Evolutionary conservation across 2,113 vertebrate species (phyloP).

Genomic region (Gymnocephalus cernua): DNA sequence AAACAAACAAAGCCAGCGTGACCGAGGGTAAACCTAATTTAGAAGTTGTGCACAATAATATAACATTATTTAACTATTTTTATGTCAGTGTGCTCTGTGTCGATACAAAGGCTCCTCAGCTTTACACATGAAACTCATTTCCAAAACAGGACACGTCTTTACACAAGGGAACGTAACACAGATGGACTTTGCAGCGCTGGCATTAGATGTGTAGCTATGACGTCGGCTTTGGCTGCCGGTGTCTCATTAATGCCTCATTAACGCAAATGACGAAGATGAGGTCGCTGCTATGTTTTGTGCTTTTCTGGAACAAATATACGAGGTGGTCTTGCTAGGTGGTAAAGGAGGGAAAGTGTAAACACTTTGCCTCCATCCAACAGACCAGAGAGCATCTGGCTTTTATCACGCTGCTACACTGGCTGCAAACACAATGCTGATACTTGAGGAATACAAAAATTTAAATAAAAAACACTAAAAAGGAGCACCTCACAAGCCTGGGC

Average conservation of each 20-base stretch:
- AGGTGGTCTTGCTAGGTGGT: background rate
- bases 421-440: background rate
- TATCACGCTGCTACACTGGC: background rate
- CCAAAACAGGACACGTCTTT: background rate
- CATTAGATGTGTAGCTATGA: background rate
- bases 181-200: conserved; percentile 9
- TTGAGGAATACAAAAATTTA: background rate
- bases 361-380: background rate
- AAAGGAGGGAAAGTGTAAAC: background rate
- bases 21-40: too few relatives aligned
- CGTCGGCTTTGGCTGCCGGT: background rate
- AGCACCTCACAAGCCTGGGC: background rate
- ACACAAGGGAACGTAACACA: background rate
- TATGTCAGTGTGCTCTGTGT: background rate
- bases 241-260: conserved; percentile 7
- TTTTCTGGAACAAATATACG: background rate
- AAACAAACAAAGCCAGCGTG: too few relatives aligned
- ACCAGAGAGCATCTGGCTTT: conserved; percentile 2
- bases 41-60: background rate
- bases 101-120: background rate
- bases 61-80: background rate
- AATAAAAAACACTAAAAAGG: too few relatives aligned
- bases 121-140: conserved; percentile 22
- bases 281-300: background rate
- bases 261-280: conserved; percentile 23